Conservation (phyloP, 2,888 invertebrate genomes). For the Loripinus fragilis region DNA sequence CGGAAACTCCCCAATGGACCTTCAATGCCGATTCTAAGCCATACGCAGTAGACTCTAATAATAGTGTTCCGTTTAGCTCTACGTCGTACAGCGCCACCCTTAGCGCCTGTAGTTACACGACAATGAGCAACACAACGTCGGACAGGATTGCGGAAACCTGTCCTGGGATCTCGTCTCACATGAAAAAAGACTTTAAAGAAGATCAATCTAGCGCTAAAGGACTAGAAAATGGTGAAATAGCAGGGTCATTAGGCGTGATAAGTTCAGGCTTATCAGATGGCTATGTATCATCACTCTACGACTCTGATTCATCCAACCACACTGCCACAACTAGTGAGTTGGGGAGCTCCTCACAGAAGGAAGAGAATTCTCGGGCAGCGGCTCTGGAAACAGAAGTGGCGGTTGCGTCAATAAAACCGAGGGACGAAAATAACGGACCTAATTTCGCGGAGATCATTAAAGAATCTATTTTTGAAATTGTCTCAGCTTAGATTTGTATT, state of each 20-base stretch:
- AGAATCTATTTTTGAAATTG: conserved; percentile 96
- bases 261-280: conserved; percentile 14
- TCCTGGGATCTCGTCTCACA: conserved; percentile 77
- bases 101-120: conserved; percentile 71
- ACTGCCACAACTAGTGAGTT: conserved; percentile 26
- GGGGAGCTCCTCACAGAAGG: conserved; percentile 43
- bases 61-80: conserved; percentile 16
- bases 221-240: conserved; percentile 28
- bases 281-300: conserved; percentile 53
- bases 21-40: neutral
- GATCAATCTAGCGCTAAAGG: neutral
- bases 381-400: neutral
- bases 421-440: conserved; percentile 55
- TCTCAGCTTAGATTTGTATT: conserved; percentile 88
- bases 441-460: conserved; percentile 96
- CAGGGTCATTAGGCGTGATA: conserved; percentile 26
- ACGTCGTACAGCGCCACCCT: conserved; percentile 36
- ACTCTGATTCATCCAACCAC: conserved; percentile 60
- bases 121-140: conserved; percentile 77
- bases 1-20: conserved; percentile 22
- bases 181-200: conserved; percentile 74
- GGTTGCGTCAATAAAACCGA: conserved; percentile 23
- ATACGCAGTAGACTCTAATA: neutral
- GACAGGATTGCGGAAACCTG: conserved; percentile 79
- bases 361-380: conserved; percentile 7